phyloP scores from a whole-genome alignment of 2,888 invertebrate genomes.

The Resseliella maxima region DNA sequence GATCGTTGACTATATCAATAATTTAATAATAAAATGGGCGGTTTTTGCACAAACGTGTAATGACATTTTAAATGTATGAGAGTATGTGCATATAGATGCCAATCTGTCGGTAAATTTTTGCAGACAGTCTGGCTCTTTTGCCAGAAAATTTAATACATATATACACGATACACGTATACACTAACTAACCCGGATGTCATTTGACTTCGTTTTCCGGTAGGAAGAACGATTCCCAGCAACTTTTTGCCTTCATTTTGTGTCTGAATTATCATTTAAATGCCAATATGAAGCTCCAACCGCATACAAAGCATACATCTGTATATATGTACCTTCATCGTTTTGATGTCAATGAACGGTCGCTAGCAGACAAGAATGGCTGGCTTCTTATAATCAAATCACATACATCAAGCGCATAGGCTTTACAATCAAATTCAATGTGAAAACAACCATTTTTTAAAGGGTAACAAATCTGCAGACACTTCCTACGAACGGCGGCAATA shows the following conservation, averaged over 20 bases:
- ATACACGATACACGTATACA: neutral
- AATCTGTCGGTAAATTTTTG: slow-evolving; percentile 13
- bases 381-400: slow-evolving; percentile 46
- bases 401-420: slow-evolving; percentile 22
- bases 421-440: neutral
- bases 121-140: neutral
- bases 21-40: slow-evolving; percentile 55
- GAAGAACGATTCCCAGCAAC: slow-evolving; percentile 16
- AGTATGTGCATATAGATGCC: neutral
- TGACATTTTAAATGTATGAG: slow-evolving; percentile 34
- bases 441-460: slow-evolving; percentile 13
- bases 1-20: slow-evolving; percentile 22
- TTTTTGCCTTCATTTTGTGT: neutral
- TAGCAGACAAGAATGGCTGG: slow-evolving; percentile 49
- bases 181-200: slow-evolving; percentile 54
- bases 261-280: slow-evolving; percentile 28
- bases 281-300: neutral
- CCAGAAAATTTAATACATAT: neutral
- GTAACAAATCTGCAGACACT: slow-evolving; percentile 8
- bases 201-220: slow-evolving; percentile 53
- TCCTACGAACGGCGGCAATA: neutral
- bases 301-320: neutral
- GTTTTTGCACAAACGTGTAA: slow-evolving; percentile 9
- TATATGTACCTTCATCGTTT: too few relatives aligned
- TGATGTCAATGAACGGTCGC: slow-evolving; percentile 43